Evolutionary conservation across 2,113 vertebrate species (phyloP).

Genomic region (Myocastor coypus): DNA sequence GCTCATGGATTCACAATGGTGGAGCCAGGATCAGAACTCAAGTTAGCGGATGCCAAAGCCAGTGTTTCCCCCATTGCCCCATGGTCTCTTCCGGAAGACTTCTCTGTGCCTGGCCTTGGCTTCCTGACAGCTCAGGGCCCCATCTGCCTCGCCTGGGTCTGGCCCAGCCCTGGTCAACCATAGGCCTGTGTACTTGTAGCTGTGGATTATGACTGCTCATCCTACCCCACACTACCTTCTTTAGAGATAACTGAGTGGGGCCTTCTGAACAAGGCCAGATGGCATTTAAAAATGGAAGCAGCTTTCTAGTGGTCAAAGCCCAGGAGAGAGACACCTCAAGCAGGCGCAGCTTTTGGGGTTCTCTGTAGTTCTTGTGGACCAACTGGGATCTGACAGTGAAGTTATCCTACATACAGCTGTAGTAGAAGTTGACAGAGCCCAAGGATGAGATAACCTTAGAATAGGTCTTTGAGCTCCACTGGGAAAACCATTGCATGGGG

Average conservation of each 20-base stretch:
- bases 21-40: not conserved
- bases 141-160: not conserved
- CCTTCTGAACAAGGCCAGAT: not conserved
- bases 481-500: not conserved
- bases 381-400: not conserved
- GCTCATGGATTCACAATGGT: not conserved
- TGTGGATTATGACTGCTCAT: not conserved
- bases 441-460: not conserved
- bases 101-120: fast-evolving
- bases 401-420: too few relatives aligned
- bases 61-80: not conserved
- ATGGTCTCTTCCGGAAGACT: not conserved
- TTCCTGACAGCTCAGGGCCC: not conserved
- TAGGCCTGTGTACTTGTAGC: not conserved
- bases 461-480: not conserved
- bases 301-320: not conserved
- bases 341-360: not conserved
- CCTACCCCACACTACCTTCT: too few relatives aligned
- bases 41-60: not conserved
- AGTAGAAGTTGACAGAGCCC: not conserved
- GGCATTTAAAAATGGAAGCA: not conserved
- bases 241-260: not conserved
- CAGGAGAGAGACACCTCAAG: not conserved
- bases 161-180: not conserved
- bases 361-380: not conserved